A percentile compares a stretch with the other conserved stretches of the same genome.
phyloP scores from a whole-genome alignment of 2,888 invertebrate species.

The Tipula vernalis region DNA sequence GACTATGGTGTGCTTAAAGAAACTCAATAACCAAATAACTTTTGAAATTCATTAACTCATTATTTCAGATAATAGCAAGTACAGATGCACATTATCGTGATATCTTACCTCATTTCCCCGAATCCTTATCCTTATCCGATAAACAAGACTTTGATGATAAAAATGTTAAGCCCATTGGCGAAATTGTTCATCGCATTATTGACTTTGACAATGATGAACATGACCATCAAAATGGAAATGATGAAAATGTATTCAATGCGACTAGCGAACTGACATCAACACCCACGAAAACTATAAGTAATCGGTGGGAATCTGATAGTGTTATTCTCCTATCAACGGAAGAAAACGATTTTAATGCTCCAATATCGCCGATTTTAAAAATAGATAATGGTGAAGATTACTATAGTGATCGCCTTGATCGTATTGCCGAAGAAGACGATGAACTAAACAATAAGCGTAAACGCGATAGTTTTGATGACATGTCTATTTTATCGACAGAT shows the following conservation, averaged over 20 bases:
- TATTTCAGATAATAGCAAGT: conserved; percentile 35
- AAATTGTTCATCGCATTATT: neutral
- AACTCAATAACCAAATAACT: neutral
- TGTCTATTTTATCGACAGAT: conserved; percentile 32
- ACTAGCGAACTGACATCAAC: neutral
- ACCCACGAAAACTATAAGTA: neutral
- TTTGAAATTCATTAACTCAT: neutral
- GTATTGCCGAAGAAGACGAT: conserved; percentile 33
- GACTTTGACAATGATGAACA: conserved; percentile 13
- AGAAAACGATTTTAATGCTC: conserved; percentile 22
- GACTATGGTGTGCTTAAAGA: neutral
- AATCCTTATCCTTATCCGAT: conserved; percentile 15
- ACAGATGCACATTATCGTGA: conserved; percentile 34
- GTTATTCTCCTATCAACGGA: conserved; percentile 19
- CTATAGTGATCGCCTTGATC: conserved; percentile 17
- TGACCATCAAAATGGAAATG: conserved; percentile 16
- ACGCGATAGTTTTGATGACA: conserved; percentile 31
- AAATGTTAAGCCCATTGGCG: neutral
- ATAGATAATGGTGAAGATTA: neutral
- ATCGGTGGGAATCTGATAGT: conserved; percentile 16
- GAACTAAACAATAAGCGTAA: conserved; percentile 29
- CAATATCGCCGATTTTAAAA: conserved; percentile 30
- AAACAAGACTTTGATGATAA: conserved; percentile 15
- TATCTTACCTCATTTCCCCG: conserved; percentile 22
- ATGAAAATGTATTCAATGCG: neutral